Percentiles rank a stretch among this genome's conserved stretches.
These are phyloP conservation scores for Listronotus oregonensis DNA, from an alignment of 1,140 invertebrate genomes.

Conservation along the genomic window DNA sequence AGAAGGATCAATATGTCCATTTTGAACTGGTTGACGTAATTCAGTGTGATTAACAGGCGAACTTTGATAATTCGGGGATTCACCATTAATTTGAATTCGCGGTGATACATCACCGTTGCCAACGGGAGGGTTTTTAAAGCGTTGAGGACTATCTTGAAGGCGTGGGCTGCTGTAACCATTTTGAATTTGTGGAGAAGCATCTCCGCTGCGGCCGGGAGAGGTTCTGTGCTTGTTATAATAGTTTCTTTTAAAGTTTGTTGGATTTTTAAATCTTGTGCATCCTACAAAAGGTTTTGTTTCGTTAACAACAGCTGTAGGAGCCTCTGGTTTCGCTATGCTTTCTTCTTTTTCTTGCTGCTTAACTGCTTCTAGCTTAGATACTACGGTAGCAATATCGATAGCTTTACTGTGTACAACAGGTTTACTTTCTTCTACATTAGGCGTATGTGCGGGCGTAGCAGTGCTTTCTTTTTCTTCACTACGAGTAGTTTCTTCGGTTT, in stretches of 20 bases:
- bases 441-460: conserved; percentile 25
- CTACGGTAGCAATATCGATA: conserved; percentile 54
- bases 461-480: conserved; percentile 16
- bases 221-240: conserved; percentile 23
- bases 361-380: conserved; percentile 54
- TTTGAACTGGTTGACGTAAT: not conserved
- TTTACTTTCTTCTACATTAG: conserved; percentile 19
- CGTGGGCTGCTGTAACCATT: not conserved
- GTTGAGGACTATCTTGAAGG: conserved; percentile 14
- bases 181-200: not conserved
- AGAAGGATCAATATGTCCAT: not conserved
- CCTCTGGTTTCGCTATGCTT: conserved; percentile 2
- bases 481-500: conserved; percentile 8
- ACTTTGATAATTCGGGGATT: too few relatives aligned
- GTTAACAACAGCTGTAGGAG: conserved; percentile 2
- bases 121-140: conserved; percentile 7
- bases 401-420: conserved; percentile 26
- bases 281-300: conserved; percentile 23
- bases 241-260: conserved; percentile 22
- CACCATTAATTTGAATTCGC: too few relatives aligned
- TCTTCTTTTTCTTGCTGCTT: conserved; percentile 46
- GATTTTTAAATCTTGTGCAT: conserved; percentile 6
- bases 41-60: too few relatives aligned
- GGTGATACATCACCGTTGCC: not conserved
- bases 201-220: conserved; percentile 9